Evolutionary conservation across 2,888 invertebrate genomes (phyloP), one percentile per base, ranked within the genome.

Genomic region (Strigamia transsilvanica): DNA sequence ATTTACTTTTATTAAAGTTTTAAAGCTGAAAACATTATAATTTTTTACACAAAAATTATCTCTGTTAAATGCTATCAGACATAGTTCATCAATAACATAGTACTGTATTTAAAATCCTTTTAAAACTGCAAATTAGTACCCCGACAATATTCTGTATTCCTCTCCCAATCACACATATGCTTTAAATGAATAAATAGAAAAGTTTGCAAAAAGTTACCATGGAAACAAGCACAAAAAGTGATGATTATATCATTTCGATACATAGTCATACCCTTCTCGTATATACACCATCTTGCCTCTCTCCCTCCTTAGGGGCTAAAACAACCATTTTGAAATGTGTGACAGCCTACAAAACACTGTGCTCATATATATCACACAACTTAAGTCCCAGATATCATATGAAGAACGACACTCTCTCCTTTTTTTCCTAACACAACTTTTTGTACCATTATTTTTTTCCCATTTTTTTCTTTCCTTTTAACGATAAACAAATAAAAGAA

Each of bases 301-400:
- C 15, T 66, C 66, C n/a, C n/a, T 32, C 66, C 66, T 66, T 23
- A 27, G 66, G 66, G 66, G 66, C 32, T 66, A 23, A 66, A 66
- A 66, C 66, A 66, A 66, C 66, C 32, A 66, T 66, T 66, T 66
- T 66, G 66, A 66, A 66, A 66, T 66, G 66, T 66, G 66, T 66
- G 66, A 66, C 66, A 66, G 66, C 66, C 66, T 66, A 66, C 27
- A 66, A 66, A 66, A 66, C 66, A 66, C 66, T 66, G 66, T 66
- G 27, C 66, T 66, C 66, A 66, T 23, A 66, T 66, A 66, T 66
- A 66, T 66, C 66, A 66, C 23, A 15, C 66, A 66, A 66, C 66
- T 66, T 66, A 66, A 66, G 66, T 66, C 66, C 66, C 66, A 66
- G 66, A 32, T 66, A 66, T 66, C 66, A 66, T 66, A 23, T 66